phyloP scores from a whole-genome alignment of 2,888 invertebrate genomes.

The Pomacea canaliculata region DNA sequence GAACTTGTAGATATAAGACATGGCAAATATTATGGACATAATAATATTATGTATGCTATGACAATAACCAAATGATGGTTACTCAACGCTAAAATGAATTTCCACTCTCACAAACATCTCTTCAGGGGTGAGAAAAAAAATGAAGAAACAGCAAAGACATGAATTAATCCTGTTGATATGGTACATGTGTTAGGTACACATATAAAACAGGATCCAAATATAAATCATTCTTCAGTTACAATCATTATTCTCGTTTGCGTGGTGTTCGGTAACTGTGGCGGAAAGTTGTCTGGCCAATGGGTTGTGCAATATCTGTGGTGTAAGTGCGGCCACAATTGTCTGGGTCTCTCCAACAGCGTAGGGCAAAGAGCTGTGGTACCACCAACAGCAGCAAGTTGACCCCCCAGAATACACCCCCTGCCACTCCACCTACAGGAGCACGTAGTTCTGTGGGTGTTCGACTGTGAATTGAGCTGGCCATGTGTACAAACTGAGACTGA shows the following conservation, averaged over 20 bases:
- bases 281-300: conserved; percentile 5
- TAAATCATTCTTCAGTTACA: too few relatives aligned
- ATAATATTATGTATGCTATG: too few relatives aligned
- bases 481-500: conserved; percentile 57
- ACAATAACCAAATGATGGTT: too few relatives aligned
- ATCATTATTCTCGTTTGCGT: conserved; percentile 4
- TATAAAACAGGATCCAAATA: too few relatives aligned
- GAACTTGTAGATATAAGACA: too few relatives aligned
- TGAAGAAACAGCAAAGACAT: too few relatives aligned
- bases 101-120: too few relatives aligned
- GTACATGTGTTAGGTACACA: too few relatives aligned
- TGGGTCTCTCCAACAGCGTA: conserved; percentile 40
- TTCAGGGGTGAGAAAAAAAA: too few relatives aligned
- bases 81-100: too few relatives aligned
- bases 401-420: conserved; percentile 47
- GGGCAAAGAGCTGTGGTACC: conserved; percentile 58
- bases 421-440: conserved; percentile 37
- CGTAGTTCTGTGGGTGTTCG: conserved; percentile 43
- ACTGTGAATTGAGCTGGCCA: conserved; percentile 50
- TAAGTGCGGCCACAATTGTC: conserved; percentile 34
- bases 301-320: conserved; percentile 26
- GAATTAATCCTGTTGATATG: too few relatives aligned
- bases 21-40: too few relatives aligned
- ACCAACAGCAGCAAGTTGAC: conserved; percentile 54
- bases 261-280: conserved; percentile 12